Base-by-base conservation (phyloP, 2,888 invertebrate species). In the Thecocarcelia acutangulata region DNA sequence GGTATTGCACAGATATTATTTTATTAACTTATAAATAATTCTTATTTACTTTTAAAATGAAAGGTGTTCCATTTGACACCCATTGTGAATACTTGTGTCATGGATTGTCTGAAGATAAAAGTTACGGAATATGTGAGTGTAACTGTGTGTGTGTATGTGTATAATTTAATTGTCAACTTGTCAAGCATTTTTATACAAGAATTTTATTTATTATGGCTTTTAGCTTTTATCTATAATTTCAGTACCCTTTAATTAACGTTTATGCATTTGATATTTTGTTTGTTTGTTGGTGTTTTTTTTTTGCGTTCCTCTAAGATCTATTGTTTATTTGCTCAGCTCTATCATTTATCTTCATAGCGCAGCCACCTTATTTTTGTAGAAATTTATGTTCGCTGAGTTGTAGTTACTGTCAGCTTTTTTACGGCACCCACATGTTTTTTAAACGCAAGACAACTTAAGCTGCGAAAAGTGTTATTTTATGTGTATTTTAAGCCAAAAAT, bases 31-130 rank as follows among this genome's bases (percentile, higher is more conserved):
- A n/a, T n/a, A n/a, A n/a, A n/a, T n/a, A n/a, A n/a, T n/a, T n/a
- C n/a, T n/a, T n/a, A n/a, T n/a, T n/a, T n/a, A n/a, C n/a, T n/a
- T n/a, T n/a, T 48, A 52, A 80, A 70, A 64, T 46, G 17, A 63
- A 77, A 77, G 58, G 77, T 81, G 81, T 81, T 76, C 21, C 56
- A 19, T 73, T 68, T 73, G 61, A 69, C 81, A 77, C 77, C 81
- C 68, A 61, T 66, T 69, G 50, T 54, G 68, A 52, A 63, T 63
- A 73, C 56, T 48, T 81, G 37, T 77, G 73, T 73, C 76, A 73
- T 63, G 40, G 8, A 3, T 50, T 58, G 33, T 21, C 21, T 48
- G 28, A 46, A 63, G 17, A 56, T n/a, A n/a, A n/a, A n/a, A n/a
- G n/a, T n/a, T n/a, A n/a, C n/a, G n/a, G n/a, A 15, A n/a, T 4